Evolutionary conservation across 2,888 invertebrate genomes (phyloP), one percentile per base, ranked within the genome.

Genomic region (Drymonia ruficornis): DNA sequence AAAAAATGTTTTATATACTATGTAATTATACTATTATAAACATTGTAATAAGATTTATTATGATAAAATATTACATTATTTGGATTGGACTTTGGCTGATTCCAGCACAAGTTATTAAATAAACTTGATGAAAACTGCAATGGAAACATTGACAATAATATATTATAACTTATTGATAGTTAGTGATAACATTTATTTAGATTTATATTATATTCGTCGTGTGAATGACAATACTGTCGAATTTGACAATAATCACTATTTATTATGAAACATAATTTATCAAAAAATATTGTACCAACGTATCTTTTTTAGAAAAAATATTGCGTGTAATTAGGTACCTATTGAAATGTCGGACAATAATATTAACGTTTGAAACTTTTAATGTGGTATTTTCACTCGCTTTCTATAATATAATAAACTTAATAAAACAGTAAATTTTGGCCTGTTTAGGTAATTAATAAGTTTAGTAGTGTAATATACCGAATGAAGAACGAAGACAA

Each of bases 141-240:
- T 74, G 64, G 66, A 74, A 82, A 76, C 63, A 62, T 71, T 76
- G 83, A 86, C 82, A 83, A 82, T 84, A 81, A 81, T 61, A 65
- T 23, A 40, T 40, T 2, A 23, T 18, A 19, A 42, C 12, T 4
- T n/a, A 44, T 16, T 16, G 8, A 12, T 44, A 44, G 18, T 12
- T n/a, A 28, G 44, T 23, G 9, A 16, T 44, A 44, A 23, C 2
- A 6, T 46, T 46, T 46, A 29, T 11, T 23, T 23, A 46, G 29
- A 16, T 29, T 19, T 13, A 29, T 46, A 15, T 29, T n/a, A 11
- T 8, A 72, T 72, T 75, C 74, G 70, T 70, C 64, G 69, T 73
- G 75, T 79, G 73, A 71, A 79, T 72, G 81, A 84, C 81, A 82
- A 84, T 81, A 82, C 12, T 19, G 40, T 19, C 6, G 12, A 50